Evolutionary conservation across 2,888 invertebrate genomes (phyloP), one percentile per base, ranked within the genome.

Genomic region (Cerceris rybyensis): DNA sequence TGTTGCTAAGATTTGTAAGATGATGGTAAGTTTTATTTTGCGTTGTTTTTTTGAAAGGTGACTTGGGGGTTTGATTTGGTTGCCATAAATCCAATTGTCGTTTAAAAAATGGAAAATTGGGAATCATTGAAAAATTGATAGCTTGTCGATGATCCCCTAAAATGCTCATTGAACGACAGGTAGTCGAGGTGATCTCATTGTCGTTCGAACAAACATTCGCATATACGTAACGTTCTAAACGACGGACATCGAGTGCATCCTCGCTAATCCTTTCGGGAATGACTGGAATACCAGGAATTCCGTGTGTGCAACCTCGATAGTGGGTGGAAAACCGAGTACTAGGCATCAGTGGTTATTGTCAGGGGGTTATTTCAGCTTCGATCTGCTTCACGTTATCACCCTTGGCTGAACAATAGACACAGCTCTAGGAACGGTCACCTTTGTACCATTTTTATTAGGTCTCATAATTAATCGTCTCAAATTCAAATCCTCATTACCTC

Each of bases 261-360:
- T 17, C 17, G 55, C 55, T 55, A 66, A 63, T 68, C 67, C 63
- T 49, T 67, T 58, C 17, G 16, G 16, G 65, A 68, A 49, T 68
- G 58, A 2, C 16, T 39, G 43, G 49, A 58, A 75, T 68, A n/a
- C 60, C 57, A 54, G 43, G 17, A 16, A 70, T 59, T 59, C 59
- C 55, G 7, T 7, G 52, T 9, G 41, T 7, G 42, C n/a, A 50
- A 14, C 16, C 9, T n/a, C 9, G 42, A 14, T 42, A 73, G 11
- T 28, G 13, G 16, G 5, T 55, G n/a, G 42, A 13, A 11, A 64
- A 68, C 58, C 64, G 28, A 50, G 11, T 42, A 59, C n/a, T 13
- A n/a, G 7, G 14, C n/a, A 41, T 59, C 14, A 13, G 41, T 41
- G 59, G 42, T 41, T 41, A 59, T 14, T 41, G 4, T 13, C 6